Evolutionary conservation across 1,140 invertebrate species (phyloP), one percentile per base, ranked within the genome.

Genomic region (Apis laboriosa): DNA sequence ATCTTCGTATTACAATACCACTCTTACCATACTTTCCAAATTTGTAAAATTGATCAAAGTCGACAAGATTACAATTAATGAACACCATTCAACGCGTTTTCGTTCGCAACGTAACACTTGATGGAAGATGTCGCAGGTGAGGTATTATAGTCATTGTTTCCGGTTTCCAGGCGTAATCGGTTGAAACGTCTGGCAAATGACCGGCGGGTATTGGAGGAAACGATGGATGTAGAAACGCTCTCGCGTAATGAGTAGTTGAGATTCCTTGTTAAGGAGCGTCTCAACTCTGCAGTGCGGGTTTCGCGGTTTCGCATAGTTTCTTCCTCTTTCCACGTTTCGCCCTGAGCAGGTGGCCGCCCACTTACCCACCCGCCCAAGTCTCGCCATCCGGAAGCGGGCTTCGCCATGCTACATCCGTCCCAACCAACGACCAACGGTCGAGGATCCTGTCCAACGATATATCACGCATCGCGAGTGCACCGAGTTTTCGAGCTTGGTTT

Each of bases 241-340:
- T 72, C 82, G 84, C 85, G 83, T 91, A 90, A 91, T 87, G 88
- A 91, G 89, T 90, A 87, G 89, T 90, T 85, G 89, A 90, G 88
- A 75, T 86, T 90, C 88, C 87, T 90, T 85, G 90, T 89, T 80
- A 86, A 90, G 86, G 78, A 86, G 82, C 80, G 84, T 66, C 84
- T 84, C 84, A 87, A 90, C 89, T 90, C 80, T 83, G 84, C 82
- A 76, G 74, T 83, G 89, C 64, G 86, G 90, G 84, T 90, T 88
- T 86, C 87, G 90, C 61, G 90, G 90, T 91, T 89, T 87, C 85
- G 86, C 86, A 85, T 83, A 86, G 86, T 79, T 90, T 80, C 84
- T 77, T 80, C 79, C 80, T 80, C 49, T 73, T 43, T 64, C n/a
- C 66, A 60, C 78, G 70, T 76, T 84, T 53, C n/a, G 15, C 34